Evolutionary conservation across 1,140 invertebrate species (phyloP).

Genomic region (Lasioglossum albipes): DNA sequence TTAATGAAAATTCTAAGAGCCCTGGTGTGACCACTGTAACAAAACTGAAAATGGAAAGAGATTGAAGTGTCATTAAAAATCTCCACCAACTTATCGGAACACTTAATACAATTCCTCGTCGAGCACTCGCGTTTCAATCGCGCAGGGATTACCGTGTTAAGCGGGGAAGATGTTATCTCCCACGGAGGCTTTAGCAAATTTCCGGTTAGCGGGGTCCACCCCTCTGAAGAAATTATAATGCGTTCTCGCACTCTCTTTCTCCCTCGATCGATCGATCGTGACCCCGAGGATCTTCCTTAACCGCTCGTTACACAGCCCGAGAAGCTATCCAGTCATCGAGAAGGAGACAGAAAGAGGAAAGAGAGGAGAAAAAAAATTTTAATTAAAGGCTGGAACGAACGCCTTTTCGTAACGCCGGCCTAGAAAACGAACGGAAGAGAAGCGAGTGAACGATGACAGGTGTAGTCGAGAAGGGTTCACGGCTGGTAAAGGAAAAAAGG

Average conservation of each 20-base stretch:
- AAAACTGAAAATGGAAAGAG: too few relatives aligned
- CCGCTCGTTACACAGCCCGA: background rate
- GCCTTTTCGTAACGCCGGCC: constrained; percentile 45
- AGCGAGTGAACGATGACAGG: constrained; percentile 18
- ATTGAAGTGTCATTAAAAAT: too few relatives aligned
- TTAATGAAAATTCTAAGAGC: too few relatives aligned
- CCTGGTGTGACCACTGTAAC: too few relatives aligned
- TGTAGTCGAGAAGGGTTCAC: background rate
- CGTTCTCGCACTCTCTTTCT: background rate
- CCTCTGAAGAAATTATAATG: background rate
- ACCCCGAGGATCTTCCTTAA: background rate
- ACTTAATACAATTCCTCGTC: too few relatives aligned
- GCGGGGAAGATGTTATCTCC: background rate
- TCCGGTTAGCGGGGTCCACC: background rate
- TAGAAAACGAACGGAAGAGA: background rate
- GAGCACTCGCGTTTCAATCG: background rate
- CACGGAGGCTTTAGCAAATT: background rate
- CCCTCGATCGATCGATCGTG: background rate
- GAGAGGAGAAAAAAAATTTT: constrained; percentile 49
- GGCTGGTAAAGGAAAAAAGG: background rate
- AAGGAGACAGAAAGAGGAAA: background rate
- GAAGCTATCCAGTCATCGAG: background rate
- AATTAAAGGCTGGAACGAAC: constrained; percentile 55
- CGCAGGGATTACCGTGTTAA: background rate
- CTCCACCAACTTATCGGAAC: too few relatives aligned